Evolutionary conservation across 2,113 vertebrate species (phyloP), one percentile per base, ranked within the genome.

Genomic region (Trinectes maculatus): DNA sequence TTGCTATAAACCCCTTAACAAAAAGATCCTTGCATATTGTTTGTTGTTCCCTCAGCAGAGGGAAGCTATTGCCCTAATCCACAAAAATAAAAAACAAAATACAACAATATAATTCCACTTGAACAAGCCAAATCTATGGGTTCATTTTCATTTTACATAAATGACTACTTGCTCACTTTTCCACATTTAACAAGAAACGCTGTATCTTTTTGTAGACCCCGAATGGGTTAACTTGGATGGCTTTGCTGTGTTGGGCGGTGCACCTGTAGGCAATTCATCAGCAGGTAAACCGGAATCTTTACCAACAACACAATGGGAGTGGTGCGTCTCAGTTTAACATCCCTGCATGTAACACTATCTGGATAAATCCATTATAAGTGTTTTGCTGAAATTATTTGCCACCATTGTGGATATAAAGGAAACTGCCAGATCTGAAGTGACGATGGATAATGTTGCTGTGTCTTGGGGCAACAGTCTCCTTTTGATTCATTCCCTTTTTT

Each of bases 171-270:
- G n/a, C n/a, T n/a, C n/a, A n/a, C n/a, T n/a, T 36, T 49, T 53
- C 33, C 37, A 26, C 0, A 71, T 74, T 37, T 71, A 59, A 73
- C 48, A 16, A 43, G 21, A 40, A 43, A 13, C 59, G 31, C 24
- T 72, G 19, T 79, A 37, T 68, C 57, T 53, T 47, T 33, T 77
- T 70, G 85, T 74, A 92, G 92, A 91, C 85, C 89, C 88, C 83
- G 90, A 94, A 68, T 92, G 86, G 89, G 90, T 92, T 79, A 88
- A 92, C 87, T 86, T 83, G 75, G 92, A 93, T 71, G 93, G 88
- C 71, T 94, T 94, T 83, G 87, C 93, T 68, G 84, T 92, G 79
- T 85, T 91, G 89, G 79, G 86, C 77, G 86, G 84, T 56, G 71
- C 71, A 80, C 74, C 85, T 79, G 71, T 88, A 89, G 92, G 85